Evolutionary conservation across 1,140 invertebrate genomes (phyloP).

Genomic region (Penaeus japonicus): DNA sequence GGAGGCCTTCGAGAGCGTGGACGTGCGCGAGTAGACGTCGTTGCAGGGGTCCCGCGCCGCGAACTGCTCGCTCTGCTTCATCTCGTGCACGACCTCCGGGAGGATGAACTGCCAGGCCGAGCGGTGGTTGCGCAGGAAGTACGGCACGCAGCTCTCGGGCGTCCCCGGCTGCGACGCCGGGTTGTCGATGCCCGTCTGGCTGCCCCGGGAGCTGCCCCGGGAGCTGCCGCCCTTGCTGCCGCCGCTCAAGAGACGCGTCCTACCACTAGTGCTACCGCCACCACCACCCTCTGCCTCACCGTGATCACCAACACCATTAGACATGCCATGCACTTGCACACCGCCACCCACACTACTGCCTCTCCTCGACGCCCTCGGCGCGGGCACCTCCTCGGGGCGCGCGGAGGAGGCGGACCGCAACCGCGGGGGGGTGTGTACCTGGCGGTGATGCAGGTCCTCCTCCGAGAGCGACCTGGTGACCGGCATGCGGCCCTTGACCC

Average conservation of each 20-base stretch:
- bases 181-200: not conserved
- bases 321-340: slow-evolving; percentile 1
- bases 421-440: slow-evolving; percentile 34
- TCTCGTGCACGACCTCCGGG: slow-evolving; percentile 29
- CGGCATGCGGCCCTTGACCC: slow-evolving; percentile 39
- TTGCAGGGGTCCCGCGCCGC: not conserved
- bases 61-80: not conserved
- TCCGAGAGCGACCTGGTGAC: slow-evolving; percentile 46
- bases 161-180: not conserved
- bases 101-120: slow-evolving; percentile 47
- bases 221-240: not conserved
- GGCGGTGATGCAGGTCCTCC: slow-evolving; percentile 43
- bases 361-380: not conserved
- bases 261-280: not conserved
- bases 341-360: not conserved
- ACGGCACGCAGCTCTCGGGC: slow-evolving; percentile 32
- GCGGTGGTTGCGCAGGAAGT: slow-evolving; percentile 42
- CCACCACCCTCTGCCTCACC: not conserved
- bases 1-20: slow-evolving; percentile 21
- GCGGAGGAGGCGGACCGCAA: not conserved
- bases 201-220: not conserved
- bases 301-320: not conserved
- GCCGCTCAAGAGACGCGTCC: not conserved
- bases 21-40: slow-evolving; percentile 21
- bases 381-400: not conserved